Evolutionary conservation across 1,140 invertebrate genomes (phyloP).

Genomic region (Pseudomyrmex gracilis): DNA sequence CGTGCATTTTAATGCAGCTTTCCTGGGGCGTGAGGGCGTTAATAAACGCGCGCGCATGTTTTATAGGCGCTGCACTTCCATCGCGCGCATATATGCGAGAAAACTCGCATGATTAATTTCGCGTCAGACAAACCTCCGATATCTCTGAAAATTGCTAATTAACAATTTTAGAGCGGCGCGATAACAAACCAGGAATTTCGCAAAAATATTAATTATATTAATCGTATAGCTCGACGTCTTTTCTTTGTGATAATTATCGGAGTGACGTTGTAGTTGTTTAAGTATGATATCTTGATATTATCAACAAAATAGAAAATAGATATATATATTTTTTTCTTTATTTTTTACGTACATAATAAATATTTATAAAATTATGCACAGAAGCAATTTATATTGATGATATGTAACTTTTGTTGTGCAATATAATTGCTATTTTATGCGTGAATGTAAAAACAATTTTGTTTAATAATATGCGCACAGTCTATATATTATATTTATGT

Average conservation of each 20-base stretch:
- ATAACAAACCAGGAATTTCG: not conserved
- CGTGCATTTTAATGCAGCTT: slow-evolving; percentile 33
- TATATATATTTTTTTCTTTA: too few species aligned
- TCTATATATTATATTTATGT: not conserved
- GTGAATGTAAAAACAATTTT: not conserved
- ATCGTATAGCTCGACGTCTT: slow-evolving; percentile 11
- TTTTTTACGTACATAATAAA: too few species aligned
- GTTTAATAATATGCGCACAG: not conserved
- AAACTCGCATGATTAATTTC: slow-evolving; percentile 49
- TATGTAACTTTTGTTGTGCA: too few species aligned
- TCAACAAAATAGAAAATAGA: too few species aligned
- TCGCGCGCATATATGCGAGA: slow-evolving; percentile 8
- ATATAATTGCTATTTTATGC: too few species aligned
- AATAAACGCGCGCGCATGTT: slow-evolving; percentile 54
- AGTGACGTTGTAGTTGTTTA: too few species aligned
- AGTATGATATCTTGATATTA: too few species aligned
- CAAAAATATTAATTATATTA: slow-evolving; percentile 17
- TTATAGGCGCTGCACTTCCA: slow-evolving; percentile 38
- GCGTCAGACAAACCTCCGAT: slow-evolving; percentile 32
- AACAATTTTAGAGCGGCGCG: slow-evolving; percentile 36
- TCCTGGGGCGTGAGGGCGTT: slow-evolving; percentile 20
- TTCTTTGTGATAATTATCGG: not conserved
- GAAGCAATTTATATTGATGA: too few species aligned
- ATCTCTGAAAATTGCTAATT: slow-evolving; percentile 52
- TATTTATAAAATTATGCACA: too few species aligned